These are phyloP conservation scores for Chorisops tibialis DNA, from an alignment of 2,888 invertebrate genomes.

Conservation along the genomic window DNA sequence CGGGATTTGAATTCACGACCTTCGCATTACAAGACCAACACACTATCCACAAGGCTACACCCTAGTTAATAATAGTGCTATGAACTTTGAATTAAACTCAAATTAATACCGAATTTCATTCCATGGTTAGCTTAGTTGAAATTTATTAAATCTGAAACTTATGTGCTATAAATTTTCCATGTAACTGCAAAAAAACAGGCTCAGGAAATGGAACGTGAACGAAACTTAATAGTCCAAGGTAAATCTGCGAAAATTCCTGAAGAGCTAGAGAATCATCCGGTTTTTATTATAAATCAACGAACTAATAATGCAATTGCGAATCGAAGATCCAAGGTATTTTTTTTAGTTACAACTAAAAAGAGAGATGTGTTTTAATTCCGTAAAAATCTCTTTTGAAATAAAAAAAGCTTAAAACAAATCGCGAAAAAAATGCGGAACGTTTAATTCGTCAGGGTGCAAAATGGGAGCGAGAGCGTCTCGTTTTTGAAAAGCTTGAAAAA, in stretches of 20 bases:
- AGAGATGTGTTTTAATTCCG: too few relatives aligned
- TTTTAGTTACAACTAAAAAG: background rate
- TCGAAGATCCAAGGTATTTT: constrained; percentile 53
- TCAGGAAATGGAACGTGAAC: constrained; percentile 61
- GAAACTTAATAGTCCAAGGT: constrained; percentile 60
- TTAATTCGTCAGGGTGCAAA: constrained; percentile 48
- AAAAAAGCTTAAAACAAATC: constrained; percentile 48
- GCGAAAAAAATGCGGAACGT: constrained; percentile 50
- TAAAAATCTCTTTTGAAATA: background rate
- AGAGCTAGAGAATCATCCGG: constrained; percentile 61
- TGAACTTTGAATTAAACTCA: background rate
- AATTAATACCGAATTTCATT: background rate
- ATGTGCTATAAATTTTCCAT: too few relatives aligned
- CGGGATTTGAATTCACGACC: too few relatives aligned
- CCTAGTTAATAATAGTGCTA: too few relatives aligned
- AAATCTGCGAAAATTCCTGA: constrained; percentile 58
- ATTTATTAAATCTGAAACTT: background rate
- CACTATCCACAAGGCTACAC: too few relatives aligned
- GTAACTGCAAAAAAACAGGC: constrained; percentile 48
- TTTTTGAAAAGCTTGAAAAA: constrained; percentile 45
- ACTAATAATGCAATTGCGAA: constrained; percentile 54
- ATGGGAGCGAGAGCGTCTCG: constrained; percentile 49
- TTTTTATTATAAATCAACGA: constrained; percentile 57
- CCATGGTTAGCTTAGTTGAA: background rate
- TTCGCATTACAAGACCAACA: too few relatives aligned